These are phyloP conservation scores for Caenorhabditis doughertyi DNA, from an alignment of 2,888 invertebrate genomes.

Conservation along the genomic window DNA sequence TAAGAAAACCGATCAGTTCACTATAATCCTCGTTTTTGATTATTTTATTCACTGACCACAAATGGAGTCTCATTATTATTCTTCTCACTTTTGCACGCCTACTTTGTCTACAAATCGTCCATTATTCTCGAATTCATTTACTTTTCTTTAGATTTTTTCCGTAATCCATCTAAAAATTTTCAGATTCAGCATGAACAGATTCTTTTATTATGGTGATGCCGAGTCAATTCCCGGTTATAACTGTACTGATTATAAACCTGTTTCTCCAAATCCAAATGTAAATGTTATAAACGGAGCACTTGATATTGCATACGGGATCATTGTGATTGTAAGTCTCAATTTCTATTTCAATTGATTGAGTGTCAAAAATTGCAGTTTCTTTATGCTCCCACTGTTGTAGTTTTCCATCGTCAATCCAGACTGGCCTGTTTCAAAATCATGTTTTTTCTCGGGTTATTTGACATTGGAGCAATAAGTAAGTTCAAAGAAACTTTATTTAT, in stretches of 20 bases:
- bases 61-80: not conserved
- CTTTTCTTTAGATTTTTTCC: not conserved
- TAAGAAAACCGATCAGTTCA: constrained; percentile 3
- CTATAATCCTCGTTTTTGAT: constrained; percentile 15
- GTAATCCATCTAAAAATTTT: no score
- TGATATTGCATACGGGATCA: constrained; percentile 43
- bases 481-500: no score
- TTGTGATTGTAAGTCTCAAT: constrained; percentile 43
- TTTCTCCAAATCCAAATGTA: constrained; percentile 22
- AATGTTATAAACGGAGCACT: constrained; percentile 23
- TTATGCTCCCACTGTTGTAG: constrained; percentile 47
- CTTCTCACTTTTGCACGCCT: constrained; percentile 12
- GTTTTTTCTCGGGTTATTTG: constrained; percentile 49
- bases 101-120: not conserved
- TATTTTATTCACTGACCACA: not conserved
- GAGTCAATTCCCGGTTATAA: constrained; percentile 54
- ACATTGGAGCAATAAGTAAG: constrained; percentile 57
- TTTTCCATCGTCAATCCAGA: constrained; percentile 51
- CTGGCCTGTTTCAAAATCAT: constrained; percentile 59
- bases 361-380: constrained; percentile 26
- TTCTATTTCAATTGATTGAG: not conserved
- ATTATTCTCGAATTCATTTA: not conserved
- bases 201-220: constrained; percentile 42
- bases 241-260: constrained; percentile 29
- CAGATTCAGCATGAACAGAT: constrained; percentile 35